Base-by-base conservation (phyloP, 2,888 invertebrate species). In the Uropetala carovei region DNA sequence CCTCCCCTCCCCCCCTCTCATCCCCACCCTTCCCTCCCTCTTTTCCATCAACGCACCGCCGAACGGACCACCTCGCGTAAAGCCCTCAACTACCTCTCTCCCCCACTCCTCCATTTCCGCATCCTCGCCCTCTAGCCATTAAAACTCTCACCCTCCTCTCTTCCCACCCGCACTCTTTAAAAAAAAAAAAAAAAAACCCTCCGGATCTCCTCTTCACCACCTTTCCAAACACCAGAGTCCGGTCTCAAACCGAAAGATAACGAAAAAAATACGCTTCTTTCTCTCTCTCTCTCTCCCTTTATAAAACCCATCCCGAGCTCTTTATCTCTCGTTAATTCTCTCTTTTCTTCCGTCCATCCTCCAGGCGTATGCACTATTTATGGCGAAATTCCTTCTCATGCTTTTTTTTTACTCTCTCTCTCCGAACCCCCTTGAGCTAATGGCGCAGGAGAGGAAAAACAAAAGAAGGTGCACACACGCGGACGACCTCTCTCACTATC, bases 381-480 rank as follows among this genome's bases (percentile, higher is more conserved):
- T 18, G 68, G 68, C 68, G 68, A 68, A 22, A 68, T 68, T 68
- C 9, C 22, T 68, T 68, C 18, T 68, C 18, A 4, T 22, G 18
- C 64, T 7, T n/a, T 14, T 3, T 22, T n/a, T n/a, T n/a, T n/a
- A n/a, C n/a, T n/a, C 64, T 0, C 14, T 14, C 16, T 64, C 13
- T n/a, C 22, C 22, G n/a, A n/a, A 43, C 43, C 43, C 43, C 43
- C 43, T 43, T 43, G n/a, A 43, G 43, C 43, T 43, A 43, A 43
- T 43, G 5, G 43, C 43, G 5, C 43, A 1, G 43, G 43, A 1
- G 43, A 43, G 68, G 68, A 10, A n/a, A 68, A 22, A 68, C 68
- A 68, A 68, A 68, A n/a, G 68, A 68, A 68, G 68, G 68, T 11
- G n/a, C 68, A 68, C 68, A 68, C 68, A 68, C 68, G 68, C 68